Evolutionary conservation across 2,797 vertebrate species (phyloP).

Genomic region (Menidia menidia): DNA sequence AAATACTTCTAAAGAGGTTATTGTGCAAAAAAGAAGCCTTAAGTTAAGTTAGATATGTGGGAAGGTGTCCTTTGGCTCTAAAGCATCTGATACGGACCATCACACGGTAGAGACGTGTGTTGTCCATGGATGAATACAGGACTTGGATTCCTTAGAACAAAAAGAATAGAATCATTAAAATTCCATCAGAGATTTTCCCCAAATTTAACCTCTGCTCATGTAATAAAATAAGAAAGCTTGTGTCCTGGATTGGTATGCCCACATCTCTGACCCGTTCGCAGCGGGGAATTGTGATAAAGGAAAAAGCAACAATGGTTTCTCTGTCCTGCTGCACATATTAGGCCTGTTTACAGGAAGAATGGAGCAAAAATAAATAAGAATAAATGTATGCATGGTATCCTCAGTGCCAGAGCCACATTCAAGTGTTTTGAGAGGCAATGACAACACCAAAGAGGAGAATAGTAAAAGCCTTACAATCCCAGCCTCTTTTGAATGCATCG

Average conservation of each 20-base stretch:
- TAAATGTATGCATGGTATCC: too few relatives aligned
- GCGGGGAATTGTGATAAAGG: too few relatives aligned
- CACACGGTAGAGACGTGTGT: background rate
- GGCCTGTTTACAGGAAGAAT: too few relatives aligned
- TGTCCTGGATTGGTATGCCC: background rate
- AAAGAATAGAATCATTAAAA: background rate
- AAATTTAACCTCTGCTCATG: background rate
- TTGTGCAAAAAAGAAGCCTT: background rate
- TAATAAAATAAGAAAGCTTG: background rate
- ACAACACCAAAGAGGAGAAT: background rate
- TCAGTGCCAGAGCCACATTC: too few relatives aligned
- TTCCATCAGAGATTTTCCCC: background rate
- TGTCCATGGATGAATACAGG: background rate
- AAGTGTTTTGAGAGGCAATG: background rate
- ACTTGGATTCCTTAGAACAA: too few relatives aligned
- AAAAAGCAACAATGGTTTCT: too few relatives aligned
- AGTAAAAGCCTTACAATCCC: background rate
- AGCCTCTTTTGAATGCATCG: background rate
- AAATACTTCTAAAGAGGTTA: background rate
- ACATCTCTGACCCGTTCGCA: too few relatives aligned
- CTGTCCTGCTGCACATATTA: background rate
- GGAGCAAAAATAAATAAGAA: too few relatives aligned
- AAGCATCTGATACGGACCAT: background rate
- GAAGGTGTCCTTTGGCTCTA: background rate
- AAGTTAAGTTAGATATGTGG: background rate